These are phyloP conservation scores for Spicauda simplicius DNA, from an alignment of 2,888 invertebrate species.

Conservation along the genomic window DNA sequence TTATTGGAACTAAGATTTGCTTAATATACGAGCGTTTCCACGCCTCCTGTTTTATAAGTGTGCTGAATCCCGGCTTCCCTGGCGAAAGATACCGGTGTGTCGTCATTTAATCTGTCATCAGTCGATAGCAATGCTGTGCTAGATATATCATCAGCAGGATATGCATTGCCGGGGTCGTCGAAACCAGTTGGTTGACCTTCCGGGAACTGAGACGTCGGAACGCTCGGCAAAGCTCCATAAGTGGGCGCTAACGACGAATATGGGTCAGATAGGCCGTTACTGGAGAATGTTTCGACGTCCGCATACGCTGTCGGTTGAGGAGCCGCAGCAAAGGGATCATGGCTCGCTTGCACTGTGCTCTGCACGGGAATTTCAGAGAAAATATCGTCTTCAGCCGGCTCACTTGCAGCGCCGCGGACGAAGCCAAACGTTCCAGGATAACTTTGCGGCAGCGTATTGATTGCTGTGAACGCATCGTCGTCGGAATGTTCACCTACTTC, in stretches of 20 bases:
- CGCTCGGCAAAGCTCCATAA: constrained; percentile 49
- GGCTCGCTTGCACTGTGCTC: constrained; percentile 52
- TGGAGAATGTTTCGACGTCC: constrained; percentile 57
- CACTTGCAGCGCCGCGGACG: constrained; percentile 59
- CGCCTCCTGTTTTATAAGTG: constrained; percentile 64
- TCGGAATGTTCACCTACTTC: constrained; percentile 71
- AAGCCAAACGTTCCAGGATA: constrained; percentile 68
- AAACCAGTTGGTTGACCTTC: constrained; percentile 54
- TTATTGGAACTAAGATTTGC: constrained; percentile 14
- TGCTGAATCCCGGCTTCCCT: constrained; percentile 74
- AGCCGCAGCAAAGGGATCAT: constrained; percentile 59
- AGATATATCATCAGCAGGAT: constrained; percentile 55
- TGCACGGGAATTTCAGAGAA: constrained; percentile 60
- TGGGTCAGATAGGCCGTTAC: constrained; percentile 52
- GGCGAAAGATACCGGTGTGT: constrained; percentile 64
- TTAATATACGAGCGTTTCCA: constrained; percentile 68
- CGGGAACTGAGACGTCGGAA: constrained; percentile 57
- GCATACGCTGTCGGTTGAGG: constrained; percentile 57
- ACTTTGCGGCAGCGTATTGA: constrained; percentile 64
- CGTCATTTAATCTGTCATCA: constrained; percentile 51
- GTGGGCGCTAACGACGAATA: constrained; percentile 55
- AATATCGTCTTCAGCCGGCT: constrained; percentile 53
- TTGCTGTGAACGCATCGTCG: constrained; percentile 65
- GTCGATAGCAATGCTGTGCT: constrained; percentile 50
- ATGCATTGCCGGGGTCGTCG: constrained; percentile 56